phyloP scores from a whole-genome alignment of 2,888 invertebrate species.

The Tetragonisca angustula region DNA sequence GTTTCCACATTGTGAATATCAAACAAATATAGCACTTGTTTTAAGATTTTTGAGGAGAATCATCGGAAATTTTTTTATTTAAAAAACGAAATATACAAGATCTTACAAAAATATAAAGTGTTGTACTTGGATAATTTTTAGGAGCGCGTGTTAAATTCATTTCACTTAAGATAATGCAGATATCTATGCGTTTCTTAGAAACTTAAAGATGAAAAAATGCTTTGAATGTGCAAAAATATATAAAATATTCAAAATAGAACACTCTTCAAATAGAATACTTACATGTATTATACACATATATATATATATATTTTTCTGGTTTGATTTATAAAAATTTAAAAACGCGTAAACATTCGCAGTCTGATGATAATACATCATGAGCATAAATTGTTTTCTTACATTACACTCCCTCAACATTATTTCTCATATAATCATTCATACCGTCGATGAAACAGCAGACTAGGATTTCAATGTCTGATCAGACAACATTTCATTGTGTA shows the following conservation, averaged over 20 bases:
- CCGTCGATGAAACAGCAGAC: slow-evolving; percentile 29
- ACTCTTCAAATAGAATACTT: too few species aligned
- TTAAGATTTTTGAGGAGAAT: too few species aligned
- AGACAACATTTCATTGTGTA: not conserved
- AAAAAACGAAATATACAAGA: slow-evolving; percentile 30
- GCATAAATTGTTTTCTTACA: not conserved
- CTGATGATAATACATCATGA: not conserved
- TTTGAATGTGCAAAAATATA: too few species aligned
- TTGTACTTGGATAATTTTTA: not conserved
- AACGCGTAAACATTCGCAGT: too few species aligned
- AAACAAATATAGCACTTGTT: too few species aligned
- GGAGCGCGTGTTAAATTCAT: slow-evolving; percentile 35
- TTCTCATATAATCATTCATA: not conserved
- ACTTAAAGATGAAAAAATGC: too few species aligned
- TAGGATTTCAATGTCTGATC: slow-evolving; percentile 39
- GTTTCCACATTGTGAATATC: not conserved
- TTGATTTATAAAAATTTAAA: too few species aligned
- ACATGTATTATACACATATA: too few species aligned
- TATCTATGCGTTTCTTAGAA: too few species aligned
- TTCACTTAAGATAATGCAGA: slow-evolving; percentile 13
- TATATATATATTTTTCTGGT: too few species aligned
- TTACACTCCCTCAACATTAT: not conserved
- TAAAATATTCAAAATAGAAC: too few species aligned
- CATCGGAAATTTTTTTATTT: slow-evolving; percentile 22
- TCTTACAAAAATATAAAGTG: not conserved